Base-by-base conservation (phyloP, 53 echinoderm and acorn worm genomes). In the Actinopyga echinites region DNA sequence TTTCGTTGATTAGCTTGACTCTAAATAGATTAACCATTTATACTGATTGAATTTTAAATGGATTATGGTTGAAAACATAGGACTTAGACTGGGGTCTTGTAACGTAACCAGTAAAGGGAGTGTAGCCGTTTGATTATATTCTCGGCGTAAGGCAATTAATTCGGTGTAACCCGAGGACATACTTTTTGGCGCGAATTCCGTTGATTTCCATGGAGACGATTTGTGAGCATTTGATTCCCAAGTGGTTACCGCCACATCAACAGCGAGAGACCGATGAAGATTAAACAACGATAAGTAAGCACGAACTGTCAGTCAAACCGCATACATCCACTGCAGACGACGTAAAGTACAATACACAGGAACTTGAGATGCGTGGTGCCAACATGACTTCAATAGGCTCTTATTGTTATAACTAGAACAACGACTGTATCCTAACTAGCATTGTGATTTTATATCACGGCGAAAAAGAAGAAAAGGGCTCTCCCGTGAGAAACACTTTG, bases 1-100 rank as follows among this genome's bases (percentile, higher is more conserved):
- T 75, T 75, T 75, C 75, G 49, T 75, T 75, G 75, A 75, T 75
- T 75, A 75, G 75, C 75, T 52, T 44, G 45, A 52, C 75, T 75
- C 75, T 75, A 75, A 75, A 75, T 75, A 75, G 75, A 75, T 75
- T 75, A 75, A 75, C 75, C 75, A 75, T 75, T 75, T 75, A 75
- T 75, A 75, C 75, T 75, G 75, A 75, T 75, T 75, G 75, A 75
- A 75, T 44, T 77, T 77, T 77, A 77, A 77, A 77, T 77, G 77
- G 77, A 77, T 77, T 77, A 77, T 77, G 77, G 77, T 77, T 29
- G 56, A 49, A 77, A 77, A 77, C 77, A 77, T 77, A 77, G 77
- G 77, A 56, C 56, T 55, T 53, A 77, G 56, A 77, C 45, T 56
- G 56, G 54, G 77, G 53, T 77, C 77, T 49, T 29, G 77, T 77